phyloP scores from a whole-genome alignment of 2,113 vertebrate genomes.

The Microcebus griseorufus region DNA sequence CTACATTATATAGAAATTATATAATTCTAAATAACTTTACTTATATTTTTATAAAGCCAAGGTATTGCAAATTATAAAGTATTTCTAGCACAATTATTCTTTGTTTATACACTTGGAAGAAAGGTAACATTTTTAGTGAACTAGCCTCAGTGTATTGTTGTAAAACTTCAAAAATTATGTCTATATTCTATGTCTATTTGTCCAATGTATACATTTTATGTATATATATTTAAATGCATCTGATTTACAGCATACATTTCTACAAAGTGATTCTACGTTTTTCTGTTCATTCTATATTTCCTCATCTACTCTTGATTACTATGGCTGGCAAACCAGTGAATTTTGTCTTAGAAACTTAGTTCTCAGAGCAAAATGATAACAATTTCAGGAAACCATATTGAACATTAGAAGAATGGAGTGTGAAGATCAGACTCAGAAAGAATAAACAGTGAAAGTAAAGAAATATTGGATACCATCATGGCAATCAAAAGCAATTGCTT shows the following conservation, averaged over 20 bases:
- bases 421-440: not conserved
- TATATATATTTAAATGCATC: not conserved
- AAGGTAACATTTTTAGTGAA: not conserved
- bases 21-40: not conserved
- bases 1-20: not conserved
- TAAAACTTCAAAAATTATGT: not conserved
- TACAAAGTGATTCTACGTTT: not conserved
- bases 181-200: not conserved
- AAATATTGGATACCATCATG: not conserved
- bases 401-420: not conserved
- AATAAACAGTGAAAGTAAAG: not conserved
- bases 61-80: not conserved
- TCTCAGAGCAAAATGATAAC: not conserved
- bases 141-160: not conserved
- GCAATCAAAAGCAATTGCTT: not conserved
- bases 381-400: not conserved
- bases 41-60: not conserved
- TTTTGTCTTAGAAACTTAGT: not conserved
- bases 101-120: not conserved
- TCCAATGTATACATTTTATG: not conserved
- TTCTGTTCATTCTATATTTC: not conserved
- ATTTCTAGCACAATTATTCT: not conserved
- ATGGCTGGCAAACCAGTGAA: not conserved
- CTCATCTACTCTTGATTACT: not conserved
- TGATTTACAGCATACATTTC: not conserved